Evolutionary conservation across 2,888 invertebrate genomes (phyloP).

Genomic region (Saturnia pavonia): DNA sequence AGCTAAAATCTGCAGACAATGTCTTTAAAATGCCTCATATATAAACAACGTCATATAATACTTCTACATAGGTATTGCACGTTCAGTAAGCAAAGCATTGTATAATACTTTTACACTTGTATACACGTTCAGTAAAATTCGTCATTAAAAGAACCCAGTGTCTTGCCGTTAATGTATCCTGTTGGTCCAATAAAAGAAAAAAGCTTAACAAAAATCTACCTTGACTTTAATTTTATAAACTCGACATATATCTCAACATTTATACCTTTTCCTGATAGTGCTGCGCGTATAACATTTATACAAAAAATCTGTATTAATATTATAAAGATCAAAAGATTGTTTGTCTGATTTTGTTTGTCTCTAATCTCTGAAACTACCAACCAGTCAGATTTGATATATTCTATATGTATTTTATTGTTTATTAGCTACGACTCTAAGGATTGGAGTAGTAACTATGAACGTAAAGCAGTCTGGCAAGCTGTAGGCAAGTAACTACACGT

Average conservation of each 20-base stretch:
- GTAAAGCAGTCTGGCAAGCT: no score
- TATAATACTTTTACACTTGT: no score
- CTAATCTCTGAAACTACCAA: no score
- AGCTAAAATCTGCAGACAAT: background rate
- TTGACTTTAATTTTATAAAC: background rate
- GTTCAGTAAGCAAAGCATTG: no score
- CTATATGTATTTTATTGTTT: no score
- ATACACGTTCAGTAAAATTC: background rate
- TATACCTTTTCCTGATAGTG: constrained; percentile 1
- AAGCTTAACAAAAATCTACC: background rate
- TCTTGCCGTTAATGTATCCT: background rate
- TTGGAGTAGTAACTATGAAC: no score
- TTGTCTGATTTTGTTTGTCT: no score
- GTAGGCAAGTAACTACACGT: no score
- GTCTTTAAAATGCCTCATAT: background rate
- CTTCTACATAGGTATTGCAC: background rate
- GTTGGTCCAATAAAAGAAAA: background rate
- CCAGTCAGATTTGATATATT: no score
- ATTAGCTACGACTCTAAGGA: no score
- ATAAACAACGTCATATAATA: background rate
- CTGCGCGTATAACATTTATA: background rate
- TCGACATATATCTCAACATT: background rate
- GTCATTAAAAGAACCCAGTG: background rate
- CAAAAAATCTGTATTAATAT: no score
- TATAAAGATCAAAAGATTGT: no score